Evolutionary conservation across 1,140 invertebrate species (phyloP).

Genomic region (Brachionus rubens): DNA sequence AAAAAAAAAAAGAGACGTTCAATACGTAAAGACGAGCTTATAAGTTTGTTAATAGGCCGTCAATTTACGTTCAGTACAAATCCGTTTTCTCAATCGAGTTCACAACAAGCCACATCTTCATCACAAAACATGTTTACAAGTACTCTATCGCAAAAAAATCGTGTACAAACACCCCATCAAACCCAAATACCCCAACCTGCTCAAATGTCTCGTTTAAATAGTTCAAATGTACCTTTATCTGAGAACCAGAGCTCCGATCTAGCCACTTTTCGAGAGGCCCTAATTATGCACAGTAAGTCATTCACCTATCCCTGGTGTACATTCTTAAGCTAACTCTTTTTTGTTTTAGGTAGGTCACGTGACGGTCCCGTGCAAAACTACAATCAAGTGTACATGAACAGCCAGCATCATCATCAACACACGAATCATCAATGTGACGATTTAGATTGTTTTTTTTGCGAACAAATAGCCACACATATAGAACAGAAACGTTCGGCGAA

Average conservation of each 20-base stretch:
- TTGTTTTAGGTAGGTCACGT: conserved; percentile 28
- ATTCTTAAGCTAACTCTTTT: neutral
- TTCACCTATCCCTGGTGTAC: no score
- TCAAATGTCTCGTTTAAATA: neutral
- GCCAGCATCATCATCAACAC: conserved; percentile 25
- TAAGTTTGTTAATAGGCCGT: conserved; percentile 31
- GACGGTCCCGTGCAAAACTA: neutral
- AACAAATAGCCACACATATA: conserved; percentile 39
- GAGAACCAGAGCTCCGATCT: conserved; percentile 29
- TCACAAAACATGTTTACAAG: neutral
- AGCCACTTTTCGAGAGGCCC: conserved; percentile 40
- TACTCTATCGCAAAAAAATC: neutral
- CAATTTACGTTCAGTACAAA: conserved; percentile 25
- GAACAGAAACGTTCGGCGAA: conserved; percentile 31
- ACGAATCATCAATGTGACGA: conserved; percentile 34
- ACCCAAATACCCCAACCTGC: neutral
- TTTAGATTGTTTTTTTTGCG: conserved; percentile 45
- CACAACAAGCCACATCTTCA: conserved; percentile 9
- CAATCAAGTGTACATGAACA: conserved; percentile 5
- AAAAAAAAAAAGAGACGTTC: conserved; percentile 37
- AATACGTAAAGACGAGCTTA: conserved; percentile 45
- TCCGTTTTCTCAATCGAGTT: neutral
- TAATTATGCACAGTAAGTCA: conserved; percentile 25
- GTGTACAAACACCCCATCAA: neutral
- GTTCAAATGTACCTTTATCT: conserved; percentile 1